A percentile compares a stretch with the other conserved stretches of the same genome.
These are phyloP conservation scores for Bos indicus DNA, from an alignment of 2,113 vertebrate species.

Conservation along the genomic window DNA sequence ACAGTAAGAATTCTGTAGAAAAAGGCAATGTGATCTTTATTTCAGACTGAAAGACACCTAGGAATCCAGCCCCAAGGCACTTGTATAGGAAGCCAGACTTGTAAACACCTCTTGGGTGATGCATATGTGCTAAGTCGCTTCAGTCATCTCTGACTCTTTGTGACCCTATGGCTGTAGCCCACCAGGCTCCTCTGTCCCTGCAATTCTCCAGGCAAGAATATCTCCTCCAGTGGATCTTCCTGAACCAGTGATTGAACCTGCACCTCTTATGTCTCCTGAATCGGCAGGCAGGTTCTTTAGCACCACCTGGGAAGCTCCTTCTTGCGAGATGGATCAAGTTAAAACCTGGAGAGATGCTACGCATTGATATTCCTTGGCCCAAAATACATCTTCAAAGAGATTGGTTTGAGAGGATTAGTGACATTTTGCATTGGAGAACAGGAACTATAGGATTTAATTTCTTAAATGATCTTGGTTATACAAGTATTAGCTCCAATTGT, in stretches of 20 bases:
- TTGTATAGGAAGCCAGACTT: background rate
- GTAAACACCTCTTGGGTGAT: background rate
- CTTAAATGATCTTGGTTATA: background rate
- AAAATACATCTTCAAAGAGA: background rate
- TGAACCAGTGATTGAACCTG: background rate
- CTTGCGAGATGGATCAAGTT: background rate
- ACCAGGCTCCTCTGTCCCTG: background rate
- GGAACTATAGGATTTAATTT: background rate
- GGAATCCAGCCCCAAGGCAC: background rate
- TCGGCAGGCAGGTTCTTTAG: background rate
- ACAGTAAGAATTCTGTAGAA: slow-evolving; percentile 79
- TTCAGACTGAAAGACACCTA: background rate
- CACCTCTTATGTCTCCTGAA: background rate
- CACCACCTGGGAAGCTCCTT: background rate
- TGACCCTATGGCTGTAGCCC: background rate
- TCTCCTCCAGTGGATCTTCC: background rate
- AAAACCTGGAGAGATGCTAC: background rate
- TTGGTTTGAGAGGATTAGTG: background rate
- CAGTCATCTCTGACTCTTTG: background rate
- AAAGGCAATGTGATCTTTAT: background rate
- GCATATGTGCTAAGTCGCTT: background rate
- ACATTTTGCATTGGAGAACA: background rate
- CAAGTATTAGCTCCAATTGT: background rate
- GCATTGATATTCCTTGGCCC: background rate
- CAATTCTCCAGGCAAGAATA: background rate